phyloP scores from a whole-genome alignment of 2,113 vertebrate genomes.

The Willisornis vidua region DNA sequence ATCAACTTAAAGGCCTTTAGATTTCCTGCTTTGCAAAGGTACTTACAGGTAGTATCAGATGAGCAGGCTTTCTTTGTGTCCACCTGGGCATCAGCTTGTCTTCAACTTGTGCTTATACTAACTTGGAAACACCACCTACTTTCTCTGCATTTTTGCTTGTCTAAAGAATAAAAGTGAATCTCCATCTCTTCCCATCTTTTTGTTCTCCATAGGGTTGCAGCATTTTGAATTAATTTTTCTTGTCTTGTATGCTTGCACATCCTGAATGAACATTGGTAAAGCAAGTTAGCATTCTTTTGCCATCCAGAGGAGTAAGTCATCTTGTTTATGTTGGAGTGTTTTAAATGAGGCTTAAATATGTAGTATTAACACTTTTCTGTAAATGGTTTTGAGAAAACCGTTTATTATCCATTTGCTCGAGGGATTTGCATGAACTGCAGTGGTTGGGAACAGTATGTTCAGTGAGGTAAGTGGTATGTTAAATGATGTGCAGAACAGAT shows the following conservation, averaged over 20 bases:
- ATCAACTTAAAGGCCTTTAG: neutral
- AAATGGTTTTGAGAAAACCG: neutral
- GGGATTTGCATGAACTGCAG: neutral
- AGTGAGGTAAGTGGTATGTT: neutral
- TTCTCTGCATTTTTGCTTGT: neutral
- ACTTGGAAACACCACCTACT: neutral
- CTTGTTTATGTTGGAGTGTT: neutral
- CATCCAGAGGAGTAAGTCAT: neutral
- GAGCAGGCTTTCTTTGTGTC: neutral
- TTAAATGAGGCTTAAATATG: neutral
- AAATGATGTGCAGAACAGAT: neutral
- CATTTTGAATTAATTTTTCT: neutral
- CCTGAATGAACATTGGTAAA: neutral
- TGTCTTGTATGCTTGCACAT: neutral
- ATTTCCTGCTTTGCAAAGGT: neutral
- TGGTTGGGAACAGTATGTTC: neutral
- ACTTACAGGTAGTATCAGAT: neutral
- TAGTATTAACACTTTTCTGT: neutral
- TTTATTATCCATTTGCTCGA: conserved; percentile 21
- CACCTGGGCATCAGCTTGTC: neutral
- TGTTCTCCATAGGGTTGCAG: neutral
- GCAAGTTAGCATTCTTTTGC: neutral
- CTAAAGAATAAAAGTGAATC: neutral
- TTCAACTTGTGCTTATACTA: neutral
- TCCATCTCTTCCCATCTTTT: neutral